A percentile compares a stretch with the other conserved stretches of the same genome.
phyloP scores from a whole-genome alignment of 2,113 vertebrate genomes.

The Passer domesticus region DNA sequence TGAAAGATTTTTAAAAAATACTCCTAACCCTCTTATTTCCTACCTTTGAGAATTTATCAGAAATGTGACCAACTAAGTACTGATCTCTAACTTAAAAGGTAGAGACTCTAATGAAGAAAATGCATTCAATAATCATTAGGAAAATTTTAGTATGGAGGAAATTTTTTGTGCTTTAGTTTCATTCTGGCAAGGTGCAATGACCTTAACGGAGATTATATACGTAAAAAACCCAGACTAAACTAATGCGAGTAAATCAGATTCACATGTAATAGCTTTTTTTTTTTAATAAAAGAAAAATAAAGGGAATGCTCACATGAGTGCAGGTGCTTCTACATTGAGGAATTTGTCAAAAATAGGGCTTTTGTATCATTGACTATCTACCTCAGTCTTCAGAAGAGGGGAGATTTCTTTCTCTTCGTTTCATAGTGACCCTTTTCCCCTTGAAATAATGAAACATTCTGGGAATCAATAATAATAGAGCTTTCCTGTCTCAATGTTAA shows the following conservation, averaged over 20 bases:
- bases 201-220: background rate
- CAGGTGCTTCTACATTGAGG: background rate
- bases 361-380: background rate
- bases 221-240: background rate
- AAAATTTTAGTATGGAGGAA: background rate
- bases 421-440: background rate
- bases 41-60: background rate
- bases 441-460: background rate
- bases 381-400: fast-evolving
- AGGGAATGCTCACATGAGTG: background rate
- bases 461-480: background rate
- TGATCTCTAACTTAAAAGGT: background rate
- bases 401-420: background rate
- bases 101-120: background rate
- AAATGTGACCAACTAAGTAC: background rate
- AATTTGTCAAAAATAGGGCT: background rate
- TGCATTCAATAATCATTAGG: fast-evolving
- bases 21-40: background rate
- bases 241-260: background rate
- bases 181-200: background rate
- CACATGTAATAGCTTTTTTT: background rate
- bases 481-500: background rate
- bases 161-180: background rate
- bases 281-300: background rate
- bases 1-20: background rate